Percentiles rank a stretch among this genome's conserved stretches.
Conservation (phyloP, 1,140 invertebrate genomes). For the Psix sp. region DNA sequence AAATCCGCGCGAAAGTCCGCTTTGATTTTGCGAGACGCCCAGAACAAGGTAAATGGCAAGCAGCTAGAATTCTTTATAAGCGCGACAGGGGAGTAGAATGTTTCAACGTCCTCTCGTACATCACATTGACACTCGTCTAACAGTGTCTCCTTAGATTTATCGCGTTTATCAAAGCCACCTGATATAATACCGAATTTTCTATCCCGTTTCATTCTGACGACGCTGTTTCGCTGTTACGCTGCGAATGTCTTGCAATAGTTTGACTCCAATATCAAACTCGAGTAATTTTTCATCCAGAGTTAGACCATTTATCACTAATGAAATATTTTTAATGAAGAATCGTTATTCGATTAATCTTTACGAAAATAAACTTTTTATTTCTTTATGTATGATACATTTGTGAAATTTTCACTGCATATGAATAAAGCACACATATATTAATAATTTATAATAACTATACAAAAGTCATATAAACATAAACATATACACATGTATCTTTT, state of each 20-base stretch:
- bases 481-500: too few relatives aligned
- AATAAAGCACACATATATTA: too few relatives aligned
- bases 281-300: constrained; percentile 19
- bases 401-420: too few relatives aligned
- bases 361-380: neutral
- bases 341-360: constrained; percentile 20
- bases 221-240: constrained; percentile 8
- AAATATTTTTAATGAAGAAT: constrained; percentile 13
- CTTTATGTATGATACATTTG: too few relatives aligned
- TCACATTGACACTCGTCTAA: constrained; percentile 70
- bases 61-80: constrained; percentile 31
- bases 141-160: constrained; percentile 70
- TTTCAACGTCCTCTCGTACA: constrained; percentile 64
- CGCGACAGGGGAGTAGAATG: constrained; percentile 40
- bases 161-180: constrained; percentile 66
- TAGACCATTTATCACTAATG: constrained; percentile 29
- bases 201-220: constrained; percentile 48
- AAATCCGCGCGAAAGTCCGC: constrained; percentile 44
- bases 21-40: constrained; percentile 28
- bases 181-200: constrained; percentile 66
- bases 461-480: too few relatives aligned
- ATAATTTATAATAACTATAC: too few relatives aligned
- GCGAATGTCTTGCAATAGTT: constrained; percentile 10
- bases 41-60: constrained; percentile 11
- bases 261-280: constrained; percentile 7